Base-by-base conservation (phyloP, 1,140 invertebrate species). In the Cotesia glomerata region DNA sequence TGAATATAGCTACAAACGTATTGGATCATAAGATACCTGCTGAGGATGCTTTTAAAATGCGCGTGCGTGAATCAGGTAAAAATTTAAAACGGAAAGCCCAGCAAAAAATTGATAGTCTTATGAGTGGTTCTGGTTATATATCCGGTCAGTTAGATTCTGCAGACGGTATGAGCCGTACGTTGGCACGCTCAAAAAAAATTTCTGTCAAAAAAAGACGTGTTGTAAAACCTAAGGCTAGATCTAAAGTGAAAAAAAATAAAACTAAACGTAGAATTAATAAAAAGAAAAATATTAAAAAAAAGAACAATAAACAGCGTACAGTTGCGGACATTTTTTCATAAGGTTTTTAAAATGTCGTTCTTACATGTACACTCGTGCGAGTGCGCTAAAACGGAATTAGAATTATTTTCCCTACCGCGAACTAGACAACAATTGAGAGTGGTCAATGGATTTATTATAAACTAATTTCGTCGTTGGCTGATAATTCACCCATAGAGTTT, bases 401-500 rank as follows among this genome's bases (percentile, higher is more conserved):
- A 88, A 77, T 74, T 88, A 14, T 89, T 88, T 78, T 71, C 79
- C 39, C 59, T 88, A 36, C 81, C 84, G 34, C 79, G 81, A 3
- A 86, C 83, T 4, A 88, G 75, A 87, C 84, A 4, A 82, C 80
- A 8, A 82, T 87, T 35, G 80, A 85, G 76, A 69, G 56, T 86
- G n/a, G n/a, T n/a, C n/a, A n/a, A n/a, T n/a, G n/a, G n/a, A n/a
- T n/a, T n/a, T n/a, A n/a, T n/a, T n/a, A 85, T 74, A 85, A 87
- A 74, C 84, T 83, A 9, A 80, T 86, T 69, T 84, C 82, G 9
- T 81, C 79, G 0, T 61, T 88, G 9, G 75, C 70, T 3, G 77
- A 83, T 34, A 75, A 84, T 74, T 78, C 79, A n/a, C 84, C 79
- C 0, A 79, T 88, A 39, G 81, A 86, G 72, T 88, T 88, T 80